Evolutionary conservation across 2,797 vertebrate species (phyloP).

Genomic region (Leptatherina wallacei): DNA sequence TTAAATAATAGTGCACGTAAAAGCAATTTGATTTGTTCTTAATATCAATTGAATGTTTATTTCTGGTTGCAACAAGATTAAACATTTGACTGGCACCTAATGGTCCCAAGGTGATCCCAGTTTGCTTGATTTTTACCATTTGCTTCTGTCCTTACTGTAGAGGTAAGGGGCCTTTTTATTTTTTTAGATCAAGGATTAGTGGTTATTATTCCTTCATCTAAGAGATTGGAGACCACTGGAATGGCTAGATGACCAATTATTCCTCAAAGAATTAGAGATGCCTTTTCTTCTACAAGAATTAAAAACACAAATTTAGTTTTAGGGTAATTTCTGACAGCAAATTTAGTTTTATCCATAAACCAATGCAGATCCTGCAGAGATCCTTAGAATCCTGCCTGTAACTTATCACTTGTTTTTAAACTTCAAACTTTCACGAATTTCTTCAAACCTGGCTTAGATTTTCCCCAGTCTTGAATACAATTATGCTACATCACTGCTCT

Average conservation of each 20-base stretch:
- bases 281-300: neutral
- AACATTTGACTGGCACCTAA: neutral
- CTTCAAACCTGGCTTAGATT: neutral
- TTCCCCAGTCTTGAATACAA: neutral
- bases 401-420: neutral
- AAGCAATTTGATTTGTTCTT: neutral
- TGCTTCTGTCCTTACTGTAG: neutral
- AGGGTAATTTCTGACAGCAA: neutral
- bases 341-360: neutral
- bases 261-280: too few relatives aligned
- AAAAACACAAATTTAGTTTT: neutral
- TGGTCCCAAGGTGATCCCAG: neutral
- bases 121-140: neutral
- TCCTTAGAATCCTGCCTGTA: neutral
- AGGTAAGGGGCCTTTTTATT: neutral
- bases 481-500: neutral
- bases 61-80: neutral
- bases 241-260: too few relatives aligned
- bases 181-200: neutral
- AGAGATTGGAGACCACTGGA: too few relatives aligned
- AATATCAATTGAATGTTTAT: neutral
- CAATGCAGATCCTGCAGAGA: neutral
- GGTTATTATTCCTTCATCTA: neutral
- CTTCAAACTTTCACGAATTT: neutral
- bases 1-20: neutral